Base-by-base conservation (phyloP, 2,888 invertebrate genomes). In the Gymnocheta viridis region DNA sequence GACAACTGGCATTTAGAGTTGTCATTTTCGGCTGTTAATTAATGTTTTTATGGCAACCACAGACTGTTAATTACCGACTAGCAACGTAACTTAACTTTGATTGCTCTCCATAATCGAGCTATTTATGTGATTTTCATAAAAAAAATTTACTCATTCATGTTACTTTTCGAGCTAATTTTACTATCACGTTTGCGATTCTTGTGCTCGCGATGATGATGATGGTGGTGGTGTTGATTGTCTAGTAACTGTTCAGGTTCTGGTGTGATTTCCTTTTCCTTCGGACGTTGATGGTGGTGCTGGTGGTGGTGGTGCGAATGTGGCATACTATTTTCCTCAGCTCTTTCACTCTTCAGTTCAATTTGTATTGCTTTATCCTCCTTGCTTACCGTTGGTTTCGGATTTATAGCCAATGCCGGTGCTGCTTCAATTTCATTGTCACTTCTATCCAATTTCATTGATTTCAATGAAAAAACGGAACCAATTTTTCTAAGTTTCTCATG, bases 381-480 rank as follows among this genome's bases (percentile, higher is more conserved):
- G 9, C 17, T n/a, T 17, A 77, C 27, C 22, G 27, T 10, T 4
- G 69, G 49, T 22, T 56, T 67, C 4, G 29, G 44, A 47, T 73
- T 44, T 19, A 82, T 67, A 14, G 47, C 67, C 38, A 66, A 47
- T 27, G 41, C n/a, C 9, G 64, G 54, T 0, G 66, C 58, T 5
- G 78, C 82, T 47, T 85, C 82, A 9, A 79, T 41, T 70, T 82
- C 85, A 38, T n/a, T 70, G 12, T 89, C 89, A 17, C 56, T 60
- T 60, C 70, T 85, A 58, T 86, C 85, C 2, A 88, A 81, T 32
- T 87, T 88, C 2, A 87, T 83, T 0, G 91, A 91, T 29, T 90
- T 91, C 0, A 91, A 41, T 1, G 91, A 91, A 74, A 91, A 91
- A 87, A 91, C 89, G 0, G 91, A 91, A 27, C 91, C 90, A 54